A percentile compares a stretch with the other conserved stretches of the same genome.
Conservation (phyloP, 2,113 vertebrate species). For the Podilymbus podiceps region DNA sequence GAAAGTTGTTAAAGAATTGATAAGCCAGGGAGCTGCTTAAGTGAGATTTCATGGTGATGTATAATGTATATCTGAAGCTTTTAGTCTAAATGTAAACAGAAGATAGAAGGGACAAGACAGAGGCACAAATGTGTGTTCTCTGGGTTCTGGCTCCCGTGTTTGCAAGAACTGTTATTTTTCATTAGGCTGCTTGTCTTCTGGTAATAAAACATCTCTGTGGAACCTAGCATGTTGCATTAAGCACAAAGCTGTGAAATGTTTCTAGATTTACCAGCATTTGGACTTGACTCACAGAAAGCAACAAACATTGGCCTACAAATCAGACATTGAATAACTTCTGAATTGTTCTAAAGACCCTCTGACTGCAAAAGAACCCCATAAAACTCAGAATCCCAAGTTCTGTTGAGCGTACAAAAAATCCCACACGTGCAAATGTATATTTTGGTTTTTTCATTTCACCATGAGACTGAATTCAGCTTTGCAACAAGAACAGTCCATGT, state of each 20-base stretch:
- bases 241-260: neutral
- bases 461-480: neutral
- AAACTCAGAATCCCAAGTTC: neutral
- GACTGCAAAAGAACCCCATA: neutral
- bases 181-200: neutral
- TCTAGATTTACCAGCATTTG: neutral
- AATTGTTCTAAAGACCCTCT: neutral
- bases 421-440: too few relatives aligned
- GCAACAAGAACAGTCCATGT: neutral
- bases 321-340: neutral
- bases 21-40: conserved; percentile 17
- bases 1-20: conserved; percentile 54
- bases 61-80: conserved; percentile 50
- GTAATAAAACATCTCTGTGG: neutral
- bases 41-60: conserved; percentile 22
- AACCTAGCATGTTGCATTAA: neutral
- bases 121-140: neutral
- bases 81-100: conserved; percentile 37
- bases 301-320: neutral
- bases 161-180: conserved; percentile 12
- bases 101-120: neutral
- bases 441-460: neutral
- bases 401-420: neutral
- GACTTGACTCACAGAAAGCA: neutral
- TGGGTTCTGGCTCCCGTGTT: neutral